phyloP scores from a whole-genome alignment of 2,888 invertebrate genomes.

The Anthrax anthrax region DNA sequence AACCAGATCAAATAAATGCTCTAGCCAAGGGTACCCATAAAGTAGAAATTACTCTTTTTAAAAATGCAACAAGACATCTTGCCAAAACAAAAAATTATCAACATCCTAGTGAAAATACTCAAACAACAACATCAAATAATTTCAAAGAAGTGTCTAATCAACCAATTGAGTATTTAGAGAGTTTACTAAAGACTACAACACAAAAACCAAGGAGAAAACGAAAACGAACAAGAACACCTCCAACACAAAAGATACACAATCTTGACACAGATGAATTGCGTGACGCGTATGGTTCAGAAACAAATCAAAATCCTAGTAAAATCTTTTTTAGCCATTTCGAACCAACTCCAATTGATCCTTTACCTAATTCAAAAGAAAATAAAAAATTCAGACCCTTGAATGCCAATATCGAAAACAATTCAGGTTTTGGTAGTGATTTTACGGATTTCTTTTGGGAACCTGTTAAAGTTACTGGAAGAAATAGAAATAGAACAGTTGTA shows the following conservation, averaged over 20 bases:
- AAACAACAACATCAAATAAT: neutral
- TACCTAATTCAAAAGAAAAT: neutral
- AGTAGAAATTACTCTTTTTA: constrained; percentile 5
- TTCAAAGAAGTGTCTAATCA: neutral
- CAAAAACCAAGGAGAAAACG: constrained; percentile 16
- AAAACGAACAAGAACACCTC: constrained; percentile 17
- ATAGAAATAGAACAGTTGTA: too few species aligned
- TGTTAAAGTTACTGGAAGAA: neutral
- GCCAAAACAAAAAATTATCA: neutral
- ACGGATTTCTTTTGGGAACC: neutral
- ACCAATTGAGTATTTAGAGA: neutral
- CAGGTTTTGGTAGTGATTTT: neutral
- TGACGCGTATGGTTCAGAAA: constrained; percentile 23
- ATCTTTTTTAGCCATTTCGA: neutral
- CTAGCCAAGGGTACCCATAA: constrained; percentile 8
- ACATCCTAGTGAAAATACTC: neutral
- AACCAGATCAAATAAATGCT: constrained; percentile 1
- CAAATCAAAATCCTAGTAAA: neutral
- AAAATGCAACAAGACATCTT: neutral
- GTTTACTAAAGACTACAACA: constrained; percentile 5
- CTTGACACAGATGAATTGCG: constrained; percentile 28
- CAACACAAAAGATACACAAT: constrained; percentile 20
- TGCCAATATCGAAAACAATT: neutral
- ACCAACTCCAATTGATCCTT: neutral
- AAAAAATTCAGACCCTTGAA: neutral